Base-by-base conservation (phyloP, 2,797 vertebrate genomes). In the Rhinichthys osculus region DNA sequence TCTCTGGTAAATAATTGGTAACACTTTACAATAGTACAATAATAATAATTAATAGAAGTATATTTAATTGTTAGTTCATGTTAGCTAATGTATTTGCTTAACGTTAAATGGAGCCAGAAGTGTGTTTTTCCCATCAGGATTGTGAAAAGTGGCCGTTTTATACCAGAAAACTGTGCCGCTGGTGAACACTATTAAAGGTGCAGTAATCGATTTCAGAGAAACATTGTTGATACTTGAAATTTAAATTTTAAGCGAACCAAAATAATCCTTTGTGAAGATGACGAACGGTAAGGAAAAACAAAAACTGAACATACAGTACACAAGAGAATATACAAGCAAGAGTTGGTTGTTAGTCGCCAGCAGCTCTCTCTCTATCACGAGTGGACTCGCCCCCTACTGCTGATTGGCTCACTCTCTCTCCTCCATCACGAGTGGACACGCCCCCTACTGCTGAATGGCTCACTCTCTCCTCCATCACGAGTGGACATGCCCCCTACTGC, bases 401-500 rank as follows among this genome's bases (percentile, higher is more conserved):
- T 16, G 11, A 64, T 64, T 64, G 27, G 13, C 2, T 30, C 59
- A 13, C 59, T 14, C 5, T 11, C 23, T 4, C 10, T 13, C 0
- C 23, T 5, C 1, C 0, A 62, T 64, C n/a, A 27, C 0, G 13
- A 64, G 59, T 14, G 4, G 62, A 64, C 62, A 30, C 27, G 0
- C 5, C n/a, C 11, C n/a, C 11, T 27, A 14, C n/a, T 64, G n/a
- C n/a, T 2, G 5, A 27, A 13, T 62, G 11, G 11, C 11, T 13
- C 59, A 2, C 10, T 23, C 21, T 50, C 14, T 0, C 7, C 2
- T 2, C 13, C 0, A 30, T 64, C n/a, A 27, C 0, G 5, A 64
- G 59, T 16, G 5, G 27, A 64, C 62, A 64, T 5, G 0, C 13
- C 62, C n/a, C 5, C 27, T 62, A 7, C 11, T 64, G 11, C n/a